These are phyloP conservation scores for Adineta ricciae DNA, from an alignment of 2,888 invertebrate species.

Conservation along the genomic window DNA sequence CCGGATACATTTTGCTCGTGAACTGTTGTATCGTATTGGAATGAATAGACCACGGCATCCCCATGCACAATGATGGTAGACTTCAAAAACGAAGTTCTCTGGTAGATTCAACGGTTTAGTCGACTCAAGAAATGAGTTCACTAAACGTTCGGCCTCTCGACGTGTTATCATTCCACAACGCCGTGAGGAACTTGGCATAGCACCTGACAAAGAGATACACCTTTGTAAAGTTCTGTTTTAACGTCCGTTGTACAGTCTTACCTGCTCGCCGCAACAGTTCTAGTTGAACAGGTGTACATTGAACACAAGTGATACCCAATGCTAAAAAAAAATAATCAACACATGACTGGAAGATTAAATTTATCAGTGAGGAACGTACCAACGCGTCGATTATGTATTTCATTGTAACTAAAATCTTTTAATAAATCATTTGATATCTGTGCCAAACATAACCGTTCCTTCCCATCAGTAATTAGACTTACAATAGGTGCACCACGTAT, in stretches of 20 bases:
- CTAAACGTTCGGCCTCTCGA: conserved; percentile 75
- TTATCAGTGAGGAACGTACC: background rate
- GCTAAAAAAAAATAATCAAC: conserved; percentile 60
- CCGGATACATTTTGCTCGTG: conserved; percentile 85
- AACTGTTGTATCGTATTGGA: conserved; percentile 64
- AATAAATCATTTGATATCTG: conserved; percentile 90
- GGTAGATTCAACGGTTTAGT: conserved; percentile 60
- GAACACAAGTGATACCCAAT: conserved; percentile 73
- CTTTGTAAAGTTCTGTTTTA: too few relatives aligned
- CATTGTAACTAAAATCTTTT: conserved; percentile 90
- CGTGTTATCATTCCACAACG: conserved; percentile 77
- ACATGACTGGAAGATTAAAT: too few relatives aligned
- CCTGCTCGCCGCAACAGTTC: conserved; percentile 80
- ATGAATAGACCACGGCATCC: conserved; percentile 70
- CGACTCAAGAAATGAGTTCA: conserved; percentile 81
- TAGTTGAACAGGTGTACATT: conserved; percentile 87
- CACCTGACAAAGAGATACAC: conserved; percentile 36
- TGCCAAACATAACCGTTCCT: conserved; percentile 81
- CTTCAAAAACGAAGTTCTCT: conserved; percentile 85
- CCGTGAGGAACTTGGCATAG: conserved; percentile 49
- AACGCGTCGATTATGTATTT: conserved; percentile 78
- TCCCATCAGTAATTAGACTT: conserved; percentile 77
- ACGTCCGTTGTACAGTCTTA: conserved; percentile 51
- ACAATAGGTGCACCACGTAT: conserved; percentile 58
- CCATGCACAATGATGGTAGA: conserved; percentile 88